These are phyloP conservation scores for Lasioglossum pauxillum DNA, from an alignment of 2,888 invertebrate species.

Conservation along the genomic window DNA sequence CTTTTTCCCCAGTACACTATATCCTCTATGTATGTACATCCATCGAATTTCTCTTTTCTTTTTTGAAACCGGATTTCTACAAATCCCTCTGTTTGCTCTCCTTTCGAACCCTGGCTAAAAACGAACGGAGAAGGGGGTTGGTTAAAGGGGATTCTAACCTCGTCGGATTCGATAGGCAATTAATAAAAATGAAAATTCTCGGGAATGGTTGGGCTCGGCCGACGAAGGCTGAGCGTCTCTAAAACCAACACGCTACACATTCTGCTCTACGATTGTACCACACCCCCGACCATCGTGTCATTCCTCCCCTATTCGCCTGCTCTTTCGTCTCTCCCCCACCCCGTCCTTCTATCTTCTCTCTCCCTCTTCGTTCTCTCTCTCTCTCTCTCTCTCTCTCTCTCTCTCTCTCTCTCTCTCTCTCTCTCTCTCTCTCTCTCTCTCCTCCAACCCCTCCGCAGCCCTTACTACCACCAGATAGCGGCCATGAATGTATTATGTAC, in stretches of 20 bases:
- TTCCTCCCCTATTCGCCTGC: conserved; percentile 51
- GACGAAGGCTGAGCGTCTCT: conserved; percentile 75
- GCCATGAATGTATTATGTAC: conserved; percentile 81
- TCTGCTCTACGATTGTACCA: conserved; percentile 68
- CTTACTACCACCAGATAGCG: conserved; percentile 8
- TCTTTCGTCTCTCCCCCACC: conserved; percentile 14
- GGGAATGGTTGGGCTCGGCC: too few relatives aligned
- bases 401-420: not conserved
- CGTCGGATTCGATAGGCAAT: not conserved
- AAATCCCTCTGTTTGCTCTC: not conserved
- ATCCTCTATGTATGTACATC: not conserved
- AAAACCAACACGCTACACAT: conserved; percentile 75
- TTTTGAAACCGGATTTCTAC: not conserved
- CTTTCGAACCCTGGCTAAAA: not conserved
- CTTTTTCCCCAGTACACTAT: not conserved
- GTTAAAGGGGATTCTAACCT: not conserved
- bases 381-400: not conserved
- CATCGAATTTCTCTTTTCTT: not conserved
- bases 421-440: not conserved
- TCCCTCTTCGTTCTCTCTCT: not conserved
- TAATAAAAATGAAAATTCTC: not conserved
- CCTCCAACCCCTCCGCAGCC: not conserved
- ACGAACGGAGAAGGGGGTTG: not conserved
- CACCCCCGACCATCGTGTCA: conserved; percentile 1
- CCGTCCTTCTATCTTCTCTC: not conserved